These are phyloP conservation scores for Blennius ocellaris DNA, from an alignment of 2,113 vertebrate genomes.

Conservation along the genomic window DNA sequence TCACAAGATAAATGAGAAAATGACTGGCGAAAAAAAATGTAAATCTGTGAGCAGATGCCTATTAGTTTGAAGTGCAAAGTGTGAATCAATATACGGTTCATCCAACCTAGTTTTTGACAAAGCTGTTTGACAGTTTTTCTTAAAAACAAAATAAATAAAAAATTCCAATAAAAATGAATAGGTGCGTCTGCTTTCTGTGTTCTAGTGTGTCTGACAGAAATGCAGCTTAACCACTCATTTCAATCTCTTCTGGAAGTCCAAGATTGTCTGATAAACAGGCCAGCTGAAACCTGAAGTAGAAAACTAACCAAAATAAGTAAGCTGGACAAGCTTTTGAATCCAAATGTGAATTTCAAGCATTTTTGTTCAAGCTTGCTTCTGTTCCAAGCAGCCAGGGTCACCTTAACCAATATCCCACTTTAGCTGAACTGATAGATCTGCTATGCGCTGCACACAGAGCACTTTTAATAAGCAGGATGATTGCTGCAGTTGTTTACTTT, in stretches of 20 bases:
- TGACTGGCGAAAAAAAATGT: neutral
- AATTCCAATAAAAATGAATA: neutral
- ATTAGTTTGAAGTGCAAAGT: neutral
- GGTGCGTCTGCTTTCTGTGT: neutral
- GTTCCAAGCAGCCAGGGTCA: constrained; percentile 26
- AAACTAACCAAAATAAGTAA: constrained; percentile 18
- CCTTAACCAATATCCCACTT: constrained; percentile 23
- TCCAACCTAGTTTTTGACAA: neutral
- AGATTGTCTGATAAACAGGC: constrained; percentile 16
- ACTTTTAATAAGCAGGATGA: neutral
- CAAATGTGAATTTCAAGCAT: constrained; percentile 19
- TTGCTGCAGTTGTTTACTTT: neutral
- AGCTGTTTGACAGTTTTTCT: constrained; percentile 1
- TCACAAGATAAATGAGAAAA: constrained; percentile 5
- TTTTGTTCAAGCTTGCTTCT: constrained; percentile 29
- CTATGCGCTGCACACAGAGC: constrained; percentile 16
- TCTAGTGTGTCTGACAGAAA: constrained; percentile 1
- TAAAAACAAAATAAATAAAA: neutral
- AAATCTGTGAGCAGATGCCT: neutral
- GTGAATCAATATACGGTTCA: neutral
- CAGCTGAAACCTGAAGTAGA: constrained; percentile 22
- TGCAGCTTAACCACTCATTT: constrained; percentile 8
- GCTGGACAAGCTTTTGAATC: constrained; percentile 12
- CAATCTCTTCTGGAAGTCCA: constrained; percentile 25
- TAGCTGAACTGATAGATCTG: constrained; percentile 29